Conservation (phyloP, 2,888 invertebrate species). For the Ceriagrion tenellum region DNA sequence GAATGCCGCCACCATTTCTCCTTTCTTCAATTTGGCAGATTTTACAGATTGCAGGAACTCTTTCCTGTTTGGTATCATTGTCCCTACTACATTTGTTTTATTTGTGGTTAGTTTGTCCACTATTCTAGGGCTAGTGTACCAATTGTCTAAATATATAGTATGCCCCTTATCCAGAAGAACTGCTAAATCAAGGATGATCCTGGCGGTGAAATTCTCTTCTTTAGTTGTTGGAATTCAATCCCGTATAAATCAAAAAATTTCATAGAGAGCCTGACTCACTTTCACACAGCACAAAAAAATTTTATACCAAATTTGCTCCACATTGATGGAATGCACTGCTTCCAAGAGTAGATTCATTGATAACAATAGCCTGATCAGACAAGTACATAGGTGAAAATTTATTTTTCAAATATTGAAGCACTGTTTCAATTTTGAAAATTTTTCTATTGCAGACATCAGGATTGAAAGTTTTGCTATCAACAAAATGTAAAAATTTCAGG, state of each 20-base stretch:
- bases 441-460: not conserved
- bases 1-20: not conserved
- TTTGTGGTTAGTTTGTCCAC: no score
- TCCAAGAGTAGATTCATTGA: slow-evolving; percentile 68
- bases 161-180: no score
- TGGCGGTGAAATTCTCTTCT: not conserved
- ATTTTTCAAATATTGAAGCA: slow-evolving; percentile 48
- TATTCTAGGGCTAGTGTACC: no score
- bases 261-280: not conserved
- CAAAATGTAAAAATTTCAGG: not conserved
- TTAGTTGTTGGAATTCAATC: slow-evolving; percentile 2
- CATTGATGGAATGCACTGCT: no score
- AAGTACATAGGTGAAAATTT: slow-evolving; percentile 69
- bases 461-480: not conserved
- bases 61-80: slow-evolving; percentile 18
- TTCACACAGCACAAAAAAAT: slow-evolving; percentile 63
- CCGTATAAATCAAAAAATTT: slow-evolving; percentile 31
- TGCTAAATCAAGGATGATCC: no score
- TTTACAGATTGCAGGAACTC: slow-evolving; percentile 28
- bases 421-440: slow-evolving; percentile 38
- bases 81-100: no score
- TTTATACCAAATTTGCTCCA: slow-evolving; percentile 23
- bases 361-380: slow-evolving; percentile 55
- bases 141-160: no score
- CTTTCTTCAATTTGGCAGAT: slow-evolving; percentile 11